phyloP scores from a whole-genome alignment of 37 sponge, comb jelly and placozoan species.

The Chondrilla cf. caribensis region DNA sequence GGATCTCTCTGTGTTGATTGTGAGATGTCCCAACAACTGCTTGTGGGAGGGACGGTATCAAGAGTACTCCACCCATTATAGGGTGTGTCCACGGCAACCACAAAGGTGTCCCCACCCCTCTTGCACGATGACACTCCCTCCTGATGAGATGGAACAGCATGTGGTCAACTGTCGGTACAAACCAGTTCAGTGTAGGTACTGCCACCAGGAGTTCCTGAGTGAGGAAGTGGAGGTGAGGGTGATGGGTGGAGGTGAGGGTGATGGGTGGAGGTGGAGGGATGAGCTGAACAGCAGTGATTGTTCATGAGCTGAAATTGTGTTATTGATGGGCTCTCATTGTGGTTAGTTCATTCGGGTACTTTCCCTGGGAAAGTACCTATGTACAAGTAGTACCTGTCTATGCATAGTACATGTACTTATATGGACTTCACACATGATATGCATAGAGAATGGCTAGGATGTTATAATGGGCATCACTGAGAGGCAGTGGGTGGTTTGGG shows the following conservation, averaged over 20 bases:
- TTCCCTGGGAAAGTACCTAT: background rate
- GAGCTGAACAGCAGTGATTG: too few relatives aligned
- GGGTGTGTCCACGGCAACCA: background rate
- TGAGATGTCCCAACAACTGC: conserved; percentile 22
- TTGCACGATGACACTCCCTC: background rate
- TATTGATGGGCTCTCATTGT: too few relatives aligned
- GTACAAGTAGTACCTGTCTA: too few relatives aligned
- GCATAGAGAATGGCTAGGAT: too few relatives aligned
- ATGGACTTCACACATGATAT: too few relatives aligned
- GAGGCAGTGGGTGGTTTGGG: too few relatives aligned
- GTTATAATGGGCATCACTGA: too few relatives aligned
- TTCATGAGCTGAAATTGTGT: too few relatives aligned
- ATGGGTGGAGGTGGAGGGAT: background rate
- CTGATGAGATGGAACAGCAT: background rate
- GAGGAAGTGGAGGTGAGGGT: background rate
- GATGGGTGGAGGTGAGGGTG: background rate
- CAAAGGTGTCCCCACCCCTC: background rate
- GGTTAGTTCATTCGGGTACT: too few relatives aligned
- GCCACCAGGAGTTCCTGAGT: background rate
- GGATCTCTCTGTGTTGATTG: background rate
- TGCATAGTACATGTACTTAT: too few relatives aligned
- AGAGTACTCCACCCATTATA: background rate
- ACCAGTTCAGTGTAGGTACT: background rate
- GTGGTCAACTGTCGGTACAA: background rate
- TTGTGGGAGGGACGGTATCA: conserved; percentile 16